Base-by-base conservation (phyloP, 92 coral and sea anemone species). In the Heteractis magnifica region DNA sequence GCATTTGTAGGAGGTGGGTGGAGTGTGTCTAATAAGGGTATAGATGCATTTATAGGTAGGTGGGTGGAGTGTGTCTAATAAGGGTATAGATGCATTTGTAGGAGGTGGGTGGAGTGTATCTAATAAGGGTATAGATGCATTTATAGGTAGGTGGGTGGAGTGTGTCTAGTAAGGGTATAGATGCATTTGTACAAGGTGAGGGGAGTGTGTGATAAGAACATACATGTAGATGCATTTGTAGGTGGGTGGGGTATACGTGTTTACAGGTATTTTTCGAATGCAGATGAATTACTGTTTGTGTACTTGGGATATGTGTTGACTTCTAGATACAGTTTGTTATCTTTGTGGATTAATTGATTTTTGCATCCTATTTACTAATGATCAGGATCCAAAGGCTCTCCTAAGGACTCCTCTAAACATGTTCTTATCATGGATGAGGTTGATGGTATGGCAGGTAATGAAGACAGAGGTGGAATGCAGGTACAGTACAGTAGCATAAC, bases 371-470 rank as follows among this genome's bases (percentile, higher is more conserved):
- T 51, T 53, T 77, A 14, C n/a, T 50, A 14, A 8, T 70, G 59
- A 77, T 77, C 11, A 8, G 85, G 76, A 68, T 71, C 55, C 52
- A 56, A 48, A 73, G 87, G 94, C 78, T 7, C 84, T 76, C 49
- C 83, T 75, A 80, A 91, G 12, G 94, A 92, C 20, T 85, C 92
- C 5, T 88, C 86, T 34, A 92, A 87, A 60, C 98, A 95, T 60
- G 94, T 90, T 19, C 93, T 95, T 16, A 80, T 95, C 60, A 95
- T 95, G 98, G 98, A 95, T 75, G 98, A 95, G 55, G 98, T 95
- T 14, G 98, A 95, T 53, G 98, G 98, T 3, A 95, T 95, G 98
- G 98, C 98, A 49, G 98, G 98, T 20, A 95, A 94, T 83, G 98
- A 95, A 81, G 98, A 93, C 91, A 86, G 98, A 71, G 98, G 98